Evolutionary conservation across 2,888 invertebrate species (phyloP).

Genomic region (Urechis unicinctus): DNA sequence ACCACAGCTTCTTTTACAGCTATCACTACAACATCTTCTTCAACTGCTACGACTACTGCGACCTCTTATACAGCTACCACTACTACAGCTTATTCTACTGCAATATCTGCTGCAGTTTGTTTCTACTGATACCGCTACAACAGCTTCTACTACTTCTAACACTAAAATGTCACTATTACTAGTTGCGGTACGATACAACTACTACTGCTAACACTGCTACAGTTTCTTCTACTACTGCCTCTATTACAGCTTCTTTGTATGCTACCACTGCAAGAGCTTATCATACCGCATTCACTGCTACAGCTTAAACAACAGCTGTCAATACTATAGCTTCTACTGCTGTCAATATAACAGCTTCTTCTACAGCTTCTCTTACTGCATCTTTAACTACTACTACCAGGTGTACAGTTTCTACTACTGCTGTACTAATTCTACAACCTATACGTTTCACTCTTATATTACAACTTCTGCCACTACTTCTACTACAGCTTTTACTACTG

Average conservation of each 20-base stretch:
- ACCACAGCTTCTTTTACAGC: too few relatives aligned
- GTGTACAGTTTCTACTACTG: background rate
- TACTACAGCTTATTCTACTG: too few relatives aligned
- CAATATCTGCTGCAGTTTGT: too few relatives aligned
- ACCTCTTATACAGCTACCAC: too few relatives aligned
- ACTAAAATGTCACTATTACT: too few relatives aligned
- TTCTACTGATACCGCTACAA: background rate
- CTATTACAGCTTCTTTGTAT: too few relatives aligned
- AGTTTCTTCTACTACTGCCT: too few relatives aligned
- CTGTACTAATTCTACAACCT: background rate
- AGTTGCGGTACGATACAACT: constrained; percentile 1
- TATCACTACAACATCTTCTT: too few relatives aligned
- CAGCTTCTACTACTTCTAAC: background rate
- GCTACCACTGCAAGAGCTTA: background rate
- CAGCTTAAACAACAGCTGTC: background rate
- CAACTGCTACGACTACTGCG: too few relatives aligned
- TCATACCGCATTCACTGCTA: background rate
- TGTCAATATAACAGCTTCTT: background rate
- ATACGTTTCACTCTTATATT: too few relatives aligned
- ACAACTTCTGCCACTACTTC: background rate
- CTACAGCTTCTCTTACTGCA: background rate
- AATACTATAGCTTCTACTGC: background rate
- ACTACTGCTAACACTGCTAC: constrained; percentile 1
- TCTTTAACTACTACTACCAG: background rate
- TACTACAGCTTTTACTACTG: too few relatives aligned